Base-by-base conservation (phyloP, 1,140 invertebrate species). In the Leptopilina clavipes region DNA sequence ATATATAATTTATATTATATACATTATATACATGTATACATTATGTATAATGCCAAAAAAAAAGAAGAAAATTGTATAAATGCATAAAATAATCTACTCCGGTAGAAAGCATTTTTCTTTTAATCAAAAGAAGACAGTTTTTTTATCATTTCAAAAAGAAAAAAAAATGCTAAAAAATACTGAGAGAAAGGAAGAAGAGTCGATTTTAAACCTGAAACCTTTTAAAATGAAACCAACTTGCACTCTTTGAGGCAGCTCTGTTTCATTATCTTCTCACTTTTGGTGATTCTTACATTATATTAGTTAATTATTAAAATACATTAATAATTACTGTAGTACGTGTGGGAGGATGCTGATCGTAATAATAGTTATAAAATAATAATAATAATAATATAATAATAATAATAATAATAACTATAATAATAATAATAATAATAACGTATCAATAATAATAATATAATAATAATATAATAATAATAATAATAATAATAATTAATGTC, bases 221-320 rank as follows among this genome's bases (percentile, higher is more conserved):
- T 87, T 87, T 83, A 84, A 86, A 86, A 85, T 84, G 83, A 85
- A 86, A 86, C 72, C 80, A 72, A 79, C 79, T 83, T 71, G 70
- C 72, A 76, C 18, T 25, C 72, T 70, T 79, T 71, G 71, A 80
- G 71, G 65, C 71, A 82, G 74, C 59, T 82, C 71, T 25, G 65
- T 44, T 76, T 78, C 48, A 72, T 78, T 72, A 44, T 79, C 77
- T 44, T 81, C 71, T 71, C 45, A 78, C 74, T 48, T 31, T 76
- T 72, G 75, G 18, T 81, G 65, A 76, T 74, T 82, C 52, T 82
- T 79, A 82, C 76, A 81, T 80, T 71, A 82, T 82, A 82, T 82
- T 81, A 82, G 77, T 85, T 86, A 73, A 86, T 88, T 82, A 83
- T 86, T 87, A 84, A 86, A 82, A 85, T 84, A 83, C 82, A 77